These are phyloP conservation scores for Dolichopus griseipennis DNA, from an alignment of 2,888 invertebrate species.

Conservation along the genomic window DNA sequence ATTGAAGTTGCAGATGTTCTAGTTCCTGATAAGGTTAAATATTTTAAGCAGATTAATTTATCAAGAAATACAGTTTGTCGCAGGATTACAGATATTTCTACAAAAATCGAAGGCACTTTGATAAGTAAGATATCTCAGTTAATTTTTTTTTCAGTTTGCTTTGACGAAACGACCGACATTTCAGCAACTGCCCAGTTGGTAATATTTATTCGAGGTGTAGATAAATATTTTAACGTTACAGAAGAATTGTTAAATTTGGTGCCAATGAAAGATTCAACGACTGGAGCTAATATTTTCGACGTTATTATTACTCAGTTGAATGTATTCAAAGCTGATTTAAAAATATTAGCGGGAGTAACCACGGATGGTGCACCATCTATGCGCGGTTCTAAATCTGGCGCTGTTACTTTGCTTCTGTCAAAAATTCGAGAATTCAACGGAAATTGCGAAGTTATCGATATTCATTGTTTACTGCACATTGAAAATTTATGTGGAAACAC, in stretches of 20 bases:
- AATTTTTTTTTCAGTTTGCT: too few relatives aligned
- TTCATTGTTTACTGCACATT: too few relatives aligned
- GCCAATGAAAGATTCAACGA: too few relatives aligned
- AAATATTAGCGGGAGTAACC: neutral
- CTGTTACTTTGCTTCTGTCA: neutral
- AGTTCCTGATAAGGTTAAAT: constrained; percentile 8
- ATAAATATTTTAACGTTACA: too few relatives aligned
- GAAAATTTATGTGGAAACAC: too few relatives aligned
- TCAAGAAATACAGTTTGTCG: constrained; percentile 8
- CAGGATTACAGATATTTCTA: constrained; percentile 9
- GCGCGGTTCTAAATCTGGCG: neutral
- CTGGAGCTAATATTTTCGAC: neutral
- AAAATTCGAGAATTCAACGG: neutral
- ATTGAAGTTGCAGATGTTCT: neutral
- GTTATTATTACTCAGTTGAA: neutral
- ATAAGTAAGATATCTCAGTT: too few relatives aligned
- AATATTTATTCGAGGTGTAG: too few relatives aligned
- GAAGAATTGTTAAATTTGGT: too few relatives aligned
- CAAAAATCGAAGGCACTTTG: neutral
- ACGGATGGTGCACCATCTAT: neutral
- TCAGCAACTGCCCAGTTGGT: constrained; percentile 7
- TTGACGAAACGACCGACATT: neutral
- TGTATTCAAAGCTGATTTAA: neutral
- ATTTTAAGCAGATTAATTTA: neutral
- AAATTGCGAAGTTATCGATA: neutral